Evolutionary conservation across 2,888 invertebrate species (phyloP), one percentile per base, ranked within the genome.

Genomic region (Drosophila eohydei): DNA sequence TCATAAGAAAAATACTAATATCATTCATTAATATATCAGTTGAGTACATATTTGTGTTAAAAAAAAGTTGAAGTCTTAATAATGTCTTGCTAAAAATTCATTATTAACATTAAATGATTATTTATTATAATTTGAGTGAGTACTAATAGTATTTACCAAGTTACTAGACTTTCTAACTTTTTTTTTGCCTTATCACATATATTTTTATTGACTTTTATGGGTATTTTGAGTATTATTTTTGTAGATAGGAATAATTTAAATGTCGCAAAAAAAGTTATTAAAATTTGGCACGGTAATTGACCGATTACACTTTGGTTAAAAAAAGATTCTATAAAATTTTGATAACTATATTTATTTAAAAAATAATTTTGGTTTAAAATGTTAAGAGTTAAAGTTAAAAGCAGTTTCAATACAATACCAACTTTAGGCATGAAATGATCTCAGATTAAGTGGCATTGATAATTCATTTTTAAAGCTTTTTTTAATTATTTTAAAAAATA

Each of bases 131-230:
- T 16, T 16, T 8, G 8, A 8, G 40, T 3, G 41, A 16, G 16
- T 9, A 41, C 2, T 41, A 0, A 21, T 16, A 11, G 21, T 2
- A 26, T 14, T 21, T 14, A 26, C 6, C 12, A 44, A 44, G 3
- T 44, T 1, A 12, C 12, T 4, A 11, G 43, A 21, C 16, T 21
- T 21, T 11, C 11, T 5, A 21, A 0, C 1, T 43, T 21, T 44
- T 12, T 26, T 26, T 26, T 7, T 44, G 9, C 4, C 9, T 16
- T 21, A 26, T 44, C 44, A 44, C 1, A 44, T 7, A 3, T 3
- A 44, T 44, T 44, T 44, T 44, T 26, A 46, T 8, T 28, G 46
- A 46, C 28, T 14, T 28, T 46, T 46, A 28, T 44, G 28, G 14
- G 0, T 28, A 46, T 28, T 46, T 28, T 14, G 4, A 2, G 46